Percentiles rank a stretch among this genome's conserved stretches.
Conservation (phyloP, 2,113 vertebrate genomes). For the Rattus rattus region DNA sequence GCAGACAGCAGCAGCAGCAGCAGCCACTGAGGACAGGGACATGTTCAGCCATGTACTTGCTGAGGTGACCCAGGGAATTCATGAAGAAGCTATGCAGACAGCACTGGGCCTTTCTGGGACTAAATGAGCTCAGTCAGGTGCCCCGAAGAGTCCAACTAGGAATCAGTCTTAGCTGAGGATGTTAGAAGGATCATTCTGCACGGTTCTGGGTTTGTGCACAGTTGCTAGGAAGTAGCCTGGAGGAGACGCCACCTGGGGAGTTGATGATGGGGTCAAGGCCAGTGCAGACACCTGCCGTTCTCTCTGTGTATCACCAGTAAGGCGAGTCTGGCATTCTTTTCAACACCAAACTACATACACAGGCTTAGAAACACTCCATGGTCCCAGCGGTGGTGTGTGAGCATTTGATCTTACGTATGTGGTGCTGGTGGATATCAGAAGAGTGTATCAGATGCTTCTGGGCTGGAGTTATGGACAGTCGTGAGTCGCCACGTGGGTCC, state of each 20-base stretch:
- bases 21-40: constrained; percentile 93
- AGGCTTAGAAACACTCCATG: not conserved
- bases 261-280: not conserved
- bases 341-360: not conserved
- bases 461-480: not conserved
- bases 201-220: constrained; percentile 91
- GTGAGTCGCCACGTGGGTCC: not conserved
- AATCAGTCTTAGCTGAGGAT: constrained; percentile 95
- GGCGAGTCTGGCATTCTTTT: not conserved
- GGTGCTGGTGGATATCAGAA: not conserved
- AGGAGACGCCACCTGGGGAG: not conserved
- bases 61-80: constrained; percentile 95
- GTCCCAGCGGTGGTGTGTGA: too few relatives aligned
- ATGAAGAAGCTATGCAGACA: constrained; percentile 95
- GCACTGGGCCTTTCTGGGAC: constrained; percentile 96
- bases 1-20: constrained; percentile 92
- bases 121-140: constrained; percentile 96
- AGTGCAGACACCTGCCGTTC: not conserved
- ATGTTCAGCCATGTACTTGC: constrained; percentile 88
- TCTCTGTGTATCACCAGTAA: not conserved
- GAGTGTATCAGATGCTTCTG: not conserved
- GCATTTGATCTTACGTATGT: not conserved
- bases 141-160: constrained; percentile 97
- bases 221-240: not conserved
- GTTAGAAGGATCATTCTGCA: constrained; percentile 96